Percentiles rank a stretch among this genome's conserved stretches.
Evolutionary conservation across 2,888 invertebrate genomes (phyloP).

Genomic region (Rugalucina vietnamica): DNA sequence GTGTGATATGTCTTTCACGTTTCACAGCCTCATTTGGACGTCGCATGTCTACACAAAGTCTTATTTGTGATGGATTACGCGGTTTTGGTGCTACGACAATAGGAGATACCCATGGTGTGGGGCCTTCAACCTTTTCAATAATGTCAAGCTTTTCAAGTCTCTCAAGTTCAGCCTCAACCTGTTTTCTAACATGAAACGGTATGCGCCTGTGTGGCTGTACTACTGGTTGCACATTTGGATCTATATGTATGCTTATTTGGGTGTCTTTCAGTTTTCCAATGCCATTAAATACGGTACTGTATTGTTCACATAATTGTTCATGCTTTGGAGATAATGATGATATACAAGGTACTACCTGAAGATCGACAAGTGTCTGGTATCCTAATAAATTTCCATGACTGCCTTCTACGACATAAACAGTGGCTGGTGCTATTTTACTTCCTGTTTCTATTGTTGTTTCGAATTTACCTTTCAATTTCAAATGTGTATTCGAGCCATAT

Average conservation of each 20-base stretch:
- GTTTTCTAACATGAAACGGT: slow-evolving; percentile 50
- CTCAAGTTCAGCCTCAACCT: slow-evolving; percentile 50
- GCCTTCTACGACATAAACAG: slow-evolving; percentile 46
- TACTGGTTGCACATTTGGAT: slow-evolving; percentile 45
- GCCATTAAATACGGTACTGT: slow-evolving; percentile 41
- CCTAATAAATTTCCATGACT: slow-evolving; percentile 42
- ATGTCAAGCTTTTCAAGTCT: slow-evolving; percentile 45
- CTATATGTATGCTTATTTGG: slow-evolving; percentile 47
- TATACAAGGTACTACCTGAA: slow-evolving; percentile 24
- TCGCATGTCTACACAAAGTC: slow-evolving; percentile 70
- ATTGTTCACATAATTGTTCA: background rate
- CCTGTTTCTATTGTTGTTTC: slow-evolving; percentile 33
- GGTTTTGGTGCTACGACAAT: slow-evolving; percentile 58
- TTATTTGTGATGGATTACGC: slow-evolving; percentile 39
- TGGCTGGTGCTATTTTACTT: slow-evolving; percentile 14
- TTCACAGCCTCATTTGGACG: slow-evolving; percentile 63
- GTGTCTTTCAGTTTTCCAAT: slow-evolving; percentile 47
- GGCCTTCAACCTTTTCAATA: slow-evolving; percentile 54
- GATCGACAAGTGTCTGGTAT: slow-evolving; percentile 27
- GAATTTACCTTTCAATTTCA: slow-evolving; percentile 33
- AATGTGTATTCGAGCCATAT: slow-evolving; percentile 30
- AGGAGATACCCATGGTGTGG: slow-evolving; percentile 67
- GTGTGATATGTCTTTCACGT: slow-evolving; percentile 58
- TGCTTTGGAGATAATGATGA: background rate
- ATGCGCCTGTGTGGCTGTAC: slow-evolving; percentile 36